A percentile compares a stretch with the other conserved stretches of the same genome.
These are phyloP conservation scores for Phrynocephalus vlangalii DNA, from an alignment of 2,797 vertebrate species.

Conservation along the genomic window DNA sequence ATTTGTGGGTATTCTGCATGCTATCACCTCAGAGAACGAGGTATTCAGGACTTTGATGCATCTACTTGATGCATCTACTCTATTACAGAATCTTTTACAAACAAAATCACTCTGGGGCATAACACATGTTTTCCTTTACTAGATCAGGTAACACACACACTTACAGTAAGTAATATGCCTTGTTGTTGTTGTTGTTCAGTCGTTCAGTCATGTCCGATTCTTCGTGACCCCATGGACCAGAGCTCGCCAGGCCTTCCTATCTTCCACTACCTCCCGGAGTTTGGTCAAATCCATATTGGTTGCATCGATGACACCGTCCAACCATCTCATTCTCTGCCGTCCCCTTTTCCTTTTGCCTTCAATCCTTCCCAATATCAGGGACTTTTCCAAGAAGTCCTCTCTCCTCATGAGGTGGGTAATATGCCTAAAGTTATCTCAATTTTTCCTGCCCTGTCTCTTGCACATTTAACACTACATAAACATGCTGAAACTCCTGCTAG, in stretches of 20 bases:
- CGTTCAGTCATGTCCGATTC: too few relatives aligned
- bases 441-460: background rate
- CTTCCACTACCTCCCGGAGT: too few relatives aligned
- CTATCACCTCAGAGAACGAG: background rate
- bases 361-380: too few relatives aligned
- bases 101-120: background rate
- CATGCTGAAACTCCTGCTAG: background rate
- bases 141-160: background rate
- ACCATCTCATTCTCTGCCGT: too few relatives aligned
- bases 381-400: too few relatives aligned
- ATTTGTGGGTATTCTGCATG: background rate
- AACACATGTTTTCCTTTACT: background rate
- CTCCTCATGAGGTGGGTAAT: too few relatives aligned
- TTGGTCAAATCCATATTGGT: too few relatives aligned
- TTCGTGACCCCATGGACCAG: too few relatives aligned
- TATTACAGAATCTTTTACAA: background rate
- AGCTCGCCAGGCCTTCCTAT: too few relatives aligned
- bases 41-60: background rate
- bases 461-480: background rate
- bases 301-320: too few relatives aligned
- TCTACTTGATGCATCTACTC: background rate
- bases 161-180: background rate
- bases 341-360: too few relatives aligned
- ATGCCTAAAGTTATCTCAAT: background rate
- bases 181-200: too few relatives aligned